phyloP scores from a whole-genome alignment of 2,888 invertebrate species.

The Papilio protenor region DNA sequence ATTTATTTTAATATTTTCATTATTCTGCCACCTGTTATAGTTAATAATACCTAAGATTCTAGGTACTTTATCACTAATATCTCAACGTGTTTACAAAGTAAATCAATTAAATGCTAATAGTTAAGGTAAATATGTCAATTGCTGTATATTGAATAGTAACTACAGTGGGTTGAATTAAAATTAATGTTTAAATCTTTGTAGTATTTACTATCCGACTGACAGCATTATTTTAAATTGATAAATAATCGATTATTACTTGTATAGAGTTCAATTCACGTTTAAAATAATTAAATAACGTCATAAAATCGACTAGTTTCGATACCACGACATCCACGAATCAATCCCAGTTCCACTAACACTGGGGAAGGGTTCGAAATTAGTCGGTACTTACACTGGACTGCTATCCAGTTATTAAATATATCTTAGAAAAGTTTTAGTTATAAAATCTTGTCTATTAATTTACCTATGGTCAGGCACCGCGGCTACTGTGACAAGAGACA shows the following conservation, averaged over 20 bases:
- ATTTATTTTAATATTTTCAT: conserved; percentile 26
- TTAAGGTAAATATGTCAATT: background rate
- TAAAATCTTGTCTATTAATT: background rate
- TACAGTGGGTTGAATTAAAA: background rate
- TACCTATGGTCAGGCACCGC: conserved; percentile 90
- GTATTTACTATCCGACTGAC: too few species aligned
- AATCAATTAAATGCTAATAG: background rate
- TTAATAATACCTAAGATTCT: background rate
- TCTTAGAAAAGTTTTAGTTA: too few species aligned
- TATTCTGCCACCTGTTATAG: conserved; percentile 31
- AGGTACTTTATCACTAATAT: background rate
- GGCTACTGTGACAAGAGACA: conserved; percentile 91
- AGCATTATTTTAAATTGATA: background rate
- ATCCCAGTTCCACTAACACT: background rate
- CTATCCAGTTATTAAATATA: too few species aligned
- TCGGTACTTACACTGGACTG: background rate
- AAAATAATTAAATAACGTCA: background rate
- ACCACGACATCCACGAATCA: background rate
- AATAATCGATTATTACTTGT: background rate
- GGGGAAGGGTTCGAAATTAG: background rate
- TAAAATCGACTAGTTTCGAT: background rate
- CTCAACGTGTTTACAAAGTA: background rate
- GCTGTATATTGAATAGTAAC: background rate
- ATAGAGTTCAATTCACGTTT: background rate
- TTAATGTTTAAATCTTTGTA: background rate